Percentiles rank a stretch among this genome's conserved stretches.
Conservation (phyloP, 2,797 vertebrate genomes). For the Lagorchestes hirsutus region DNA sequence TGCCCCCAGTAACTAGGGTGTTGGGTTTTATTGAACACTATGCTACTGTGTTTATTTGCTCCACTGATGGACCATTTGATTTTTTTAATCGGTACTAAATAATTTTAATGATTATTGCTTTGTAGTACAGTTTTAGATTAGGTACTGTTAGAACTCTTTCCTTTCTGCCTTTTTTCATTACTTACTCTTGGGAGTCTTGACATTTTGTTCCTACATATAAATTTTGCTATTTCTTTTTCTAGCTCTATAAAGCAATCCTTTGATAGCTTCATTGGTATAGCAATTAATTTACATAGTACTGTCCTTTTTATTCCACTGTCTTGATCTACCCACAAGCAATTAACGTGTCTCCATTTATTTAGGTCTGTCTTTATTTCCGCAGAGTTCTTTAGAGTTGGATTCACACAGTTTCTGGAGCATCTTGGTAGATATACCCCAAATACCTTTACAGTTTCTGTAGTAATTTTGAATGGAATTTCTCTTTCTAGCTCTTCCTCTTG, state of each 20-base stretch:
- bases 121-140: neutral
- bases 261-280: neutral
- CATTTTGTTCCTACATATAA: neutral
- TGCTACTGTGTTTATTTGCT: neutral
- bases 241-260: neutral
- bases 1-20: neutral
- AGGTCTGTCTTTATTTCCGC: neutral
- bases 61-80: neutral
- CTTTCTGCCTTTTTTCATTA: neutral
- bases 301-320: neutral
- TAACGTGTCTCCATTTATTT: slow-evolving; percentile 1
- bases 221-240: neutral
- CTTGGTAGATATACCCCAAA: neutral
- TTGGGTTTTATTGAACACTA: neutral
- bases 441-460: neutral
- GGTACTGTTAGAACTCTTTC: neutral
- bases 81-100: neutral
- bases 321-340: neutral
- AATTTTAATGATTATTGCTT: neutral
- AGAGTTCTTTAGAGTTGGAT: neutral
- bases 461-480: neutral
- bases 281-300: neutral
- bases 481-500: neutral
- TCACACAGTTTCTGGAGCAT: neutral
- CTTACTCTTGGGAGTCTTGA: neutral